phyloP scores from a whole-genome alignment of 2,888 invertebrate species.

The Nezara viridula region DNA sequence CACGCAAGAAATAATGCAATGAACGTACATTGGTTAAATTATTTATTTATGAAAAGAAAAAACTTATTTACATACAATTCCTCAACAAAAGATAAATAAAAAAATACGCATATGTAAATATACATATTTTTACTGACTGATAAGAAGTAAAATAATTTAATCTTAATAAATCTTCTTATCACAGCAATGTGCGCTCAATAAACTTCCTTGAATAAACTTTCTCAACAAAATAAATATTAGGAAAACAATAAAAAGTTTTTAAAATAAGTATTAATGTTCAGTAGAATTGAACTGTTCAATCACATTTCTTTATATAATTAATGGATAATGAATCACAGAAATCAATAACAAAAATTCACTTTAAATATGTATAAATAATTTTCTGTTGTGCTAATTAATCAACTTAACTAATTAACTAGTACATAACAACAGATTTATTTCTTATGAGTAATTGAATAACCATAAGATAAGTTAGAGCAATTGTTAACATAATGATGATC shows the following conservation, averaged over 20 bases:
- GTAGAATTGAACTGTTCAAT: neutral
- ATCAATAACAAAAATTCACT: neutral
- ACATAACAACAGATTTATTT: neutral
- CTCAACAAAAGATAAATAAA: neutral
- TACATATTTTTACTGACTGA: conserved; percentile 23
- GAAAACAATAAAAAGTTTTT: neutral
- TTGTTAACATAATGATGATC: neutral
- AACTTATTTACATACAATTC: conserved; percentile 3
- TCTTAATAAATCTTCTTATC: neutral
- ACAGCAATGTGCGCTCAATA: conserved; percentile 3
- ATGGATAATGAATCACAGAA: neutral
- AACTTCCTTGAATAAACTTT: neutral
- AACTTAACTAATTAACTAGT: neutral
- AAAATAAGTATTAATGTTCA: too few species aligned
- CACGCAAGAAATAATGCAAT: neutral
- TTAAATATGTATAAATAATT: neutral
- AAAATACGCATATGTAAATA: neutral
- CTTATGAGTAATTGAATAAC: neutral
- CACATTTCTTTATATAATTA: neutral
- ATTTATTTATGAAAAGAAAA: conserved; percentile 39
- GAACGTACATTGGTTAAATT: neutral
- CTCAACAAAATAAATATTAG: neutral
- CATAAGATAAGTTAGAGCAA: neutral
- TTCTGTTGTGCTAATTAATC: neutral
- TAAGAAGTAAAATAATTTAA: conserved; percentile 9